phyloP scores from a whole-genome alignment of 2,888 invertebrate genomes.

The Scaptodrosophila latifasciaeformis region DNA sequence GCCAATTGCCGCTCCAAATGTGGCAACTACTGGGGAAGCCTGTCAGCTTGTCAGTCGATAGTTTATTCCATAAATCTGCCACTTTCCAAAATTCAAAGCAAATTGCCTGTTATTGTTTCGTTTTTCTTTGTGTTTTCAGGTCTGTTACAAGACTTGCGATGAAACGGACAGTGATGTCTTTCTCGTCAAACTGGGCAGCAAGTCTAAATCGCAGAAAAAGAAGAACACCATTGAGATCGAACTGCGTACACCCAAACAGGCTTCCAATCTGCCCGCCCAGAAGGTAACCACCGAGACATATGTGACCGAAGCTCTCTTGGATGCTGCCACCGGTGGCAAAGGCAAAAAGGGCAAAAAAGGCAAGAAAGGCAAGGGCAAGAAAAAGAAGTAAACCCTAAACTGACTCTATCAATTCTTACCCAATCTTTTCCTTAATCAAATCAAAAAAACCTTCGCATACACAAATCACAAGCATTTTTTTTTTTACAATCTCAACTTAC shows the following conservation, averaged over 20 bases:
- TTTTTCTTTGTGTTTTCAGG: conserved; percentile 46
- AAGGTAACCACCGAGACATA: conserved; percentile 82
- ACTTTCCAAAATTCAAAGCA: conserved; percentile 10
- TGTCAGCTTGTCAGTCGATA: background rate
- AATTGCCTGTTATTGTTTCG: conserved; percentile 7
- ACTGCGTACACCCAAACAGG: conserved; percentile 83
- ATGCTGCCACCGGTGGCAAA: conserved; percentile 32
- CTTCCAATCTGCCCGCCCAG: conserved; percentile 77
- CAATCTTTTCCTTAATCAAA: too few relatives aligned
- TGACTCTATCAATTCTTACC: too few relatives aligned
- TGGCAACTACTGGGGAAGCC: conserved; percentile 15
- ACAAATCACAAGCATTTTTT: too few relatives aligned
- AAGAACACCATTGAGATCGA: conserved; percentile 82
- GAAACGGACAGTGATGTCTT: conserved; percentile 84
- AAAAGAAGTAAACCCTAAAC: background rate
- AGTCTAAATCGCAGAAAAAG: conserved; percentile 82
- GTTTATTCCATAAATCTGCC: conserved; percentile 15
- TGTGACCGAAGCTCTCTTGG: conserved; percentile 77
- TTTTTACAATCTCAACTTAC: too few relatives aligned
- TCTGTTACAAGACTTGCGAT: conserved; percentile 74
- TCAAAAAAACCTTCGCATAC: too few relatives aligned
- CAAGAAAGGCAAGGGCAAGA: conserved; percentile 33
- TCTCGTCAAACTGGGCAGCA: conserved; percentile 84
- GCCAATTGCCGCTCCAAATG: conserved; percentile 34
- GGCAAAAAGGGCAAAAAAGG: conserved; percentile 26